These are phyloP conservation scores for Heliconius sara DNA, from an alignment of 2,888 invertebrate genomes.

Conservation along the genomic window DNA sequence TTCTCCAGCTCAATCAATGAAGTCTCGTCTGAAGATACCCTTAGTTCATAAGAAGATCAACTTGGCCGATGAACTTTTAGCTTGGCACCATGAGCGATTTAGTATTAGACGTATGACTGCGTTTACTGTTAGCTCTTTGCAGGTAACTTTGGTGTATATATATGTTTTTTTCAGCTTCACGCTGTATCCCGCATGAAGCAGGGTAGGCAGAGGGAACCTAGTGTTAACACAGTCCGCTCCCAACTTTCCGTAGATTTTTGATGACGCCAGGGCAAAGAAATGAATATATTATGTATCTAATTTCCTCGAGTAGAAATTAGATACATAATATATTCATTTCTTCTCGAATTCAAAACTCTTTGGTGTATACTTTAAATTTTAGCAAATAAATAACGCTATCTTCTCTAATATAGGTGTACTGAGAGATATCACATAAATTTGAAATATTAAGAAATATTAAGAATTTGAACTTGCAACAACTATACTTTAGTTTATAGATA, in stretches of 20 bases:
- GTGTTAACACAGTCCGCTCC: not conserved
- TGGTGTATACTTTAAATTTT: too few species aligned
- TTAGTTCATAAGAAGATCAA: slow-evolving; percentile 98
- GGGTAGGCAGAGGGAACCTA: not conserved
- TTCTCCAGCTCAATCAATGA: slow-evolving; percentile 88
- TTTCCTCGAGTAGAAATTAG: too few species aligned
- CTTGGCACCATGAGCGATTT: slow-evolving; percentile 99
- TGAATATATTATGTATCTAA: too few species aligned
- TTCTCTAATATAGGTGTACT: too few species aligned
- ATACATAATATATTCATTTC: too few species aligned
- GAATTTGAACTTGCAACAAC: too few species aligned
- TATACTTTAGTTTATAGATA: too few species aligned
- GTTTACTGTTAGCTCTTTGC: slow-evolving; percentile 93
- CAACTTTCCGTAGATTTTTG: too few species aligned
- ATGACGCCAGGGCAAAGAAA: too few species aligned
- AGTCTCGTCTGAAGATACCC: slow-evolving; percentile 82
- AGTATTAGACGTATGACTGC: slow-evolving; percentile 96
- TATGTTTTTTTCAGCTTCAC: not conserved
- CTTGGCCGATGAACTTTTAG: slow-evolving; percentile 93
- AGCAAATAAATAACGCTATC: not conserved
- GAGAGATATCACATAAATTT: too few species aligned
- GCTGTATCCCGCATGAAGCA: not conserved
- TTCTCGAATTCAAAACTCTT: too few species aligned
- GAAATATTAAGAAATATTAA: too few species aligned
- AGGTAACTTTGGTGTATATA: slow-evolving; percentile 59